phyloP scores from a whole-genome alignment of 2,113 vertebrate genomes.

The Myotis lucifugus region DNA sequence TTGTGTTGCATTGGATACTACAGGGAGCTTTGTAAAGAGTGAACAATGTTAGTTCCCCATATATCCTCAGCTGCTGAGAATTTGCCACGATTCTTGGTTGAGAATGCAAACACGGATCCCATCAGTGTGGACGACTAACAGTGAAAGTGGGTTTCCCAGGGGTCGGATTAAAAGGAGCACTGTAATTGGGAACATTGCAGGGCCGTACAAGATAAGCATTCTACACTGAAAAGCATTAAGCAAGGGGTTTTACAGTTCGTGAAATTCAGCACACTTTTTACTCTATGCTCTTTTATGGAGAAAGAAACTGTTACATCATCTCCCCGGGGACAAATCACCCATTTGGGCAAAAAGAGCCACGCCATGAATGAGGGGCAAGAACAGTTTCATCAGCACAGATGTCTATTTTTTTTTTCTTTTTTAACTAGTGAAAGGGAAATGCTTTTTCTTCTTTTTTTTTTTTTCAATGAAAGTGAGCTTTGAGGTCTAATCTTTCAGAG shows the following conservation, averaged over 20 bases:
- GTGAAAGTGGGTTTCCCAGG: conserved; percentile 74
- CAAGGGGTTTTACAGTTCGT: conserved; percentile 54
- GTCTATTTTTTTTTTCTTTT: conserved; percentile 35
- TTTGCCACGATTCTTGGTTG: conserved; percentile 54
- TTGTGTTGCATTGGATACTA: conserved; percentile 30
- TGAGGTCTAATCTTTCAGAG: conserved; percentile 24
- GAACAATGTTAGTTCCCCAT: background rate
- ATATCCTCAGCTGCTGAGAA: conserved; percentile 60
- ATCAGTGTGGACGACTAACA: conserved; percentile 56
- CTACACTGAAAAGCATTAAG: conserved; percentile 71
- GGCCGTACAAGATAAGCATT: conserved; percentile 55
- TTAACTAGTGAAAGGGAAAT: conserved; percentile 21
- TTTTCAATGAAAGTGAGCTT: conserved; percentile 33
- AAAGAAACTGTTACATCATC: conserved; percentile 75
- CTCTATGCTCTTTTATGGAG: conserved; percentile 64
- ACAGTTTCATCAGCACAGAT: conserved; percentile 52
- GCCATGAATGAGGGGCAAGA: conserved; percentile 50
- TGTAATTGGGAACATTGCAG: conserved; percentile 66
- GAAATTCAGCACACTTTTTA: conserved; percentile 59
- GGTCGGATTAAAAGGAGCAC: conserved; percentile 56
- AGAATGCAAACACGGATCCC: conserved; percentile 64
- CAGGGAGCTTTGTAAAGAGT: conserved; percentile 61
- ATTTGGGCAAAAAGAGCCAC: conserved; percentile 68
- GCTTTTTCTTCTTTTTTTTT: background rate
- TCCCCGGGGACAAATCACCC: conserved; percentile 67